These are phyloP conservation scores for Meiosimyza platycephala DNA, from an alignment of 2,888 invertebrate genomes.

Conservation along the genomic window DNA sequence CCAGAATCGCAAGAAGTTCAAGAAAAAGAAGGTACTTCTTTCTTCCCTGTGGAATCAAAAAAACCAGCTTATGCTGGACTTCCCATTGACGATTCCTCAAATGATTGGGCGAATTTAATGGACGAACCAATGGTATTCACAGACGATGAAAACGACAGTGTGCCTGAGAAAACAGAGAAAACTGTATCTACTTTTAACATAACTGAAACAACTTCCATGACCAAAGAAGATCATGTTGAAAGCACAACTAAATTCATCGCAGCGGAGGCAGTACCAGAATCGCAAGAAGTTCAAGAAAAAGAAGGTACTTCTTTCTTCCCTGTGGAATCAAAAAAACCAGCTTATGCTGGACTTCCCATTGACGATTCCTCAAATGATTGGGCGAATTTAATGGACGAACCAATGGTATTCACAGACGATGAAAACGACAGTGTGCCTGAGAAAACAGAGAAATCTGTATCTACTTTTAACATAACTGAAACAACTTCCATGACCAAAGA, in stretches of 20 bases:
- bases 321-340: constrained; percentile 44
- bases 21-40: constrained; percentile 25
- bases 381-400: constrained; percentile 61
- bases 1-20: no score
- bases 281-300: constrained; percentile 38
- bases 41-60: constrained; percentile 37
- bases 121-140: constrained; percentile 59
- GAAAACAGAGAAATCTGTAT: background rate
- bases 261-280: no score
- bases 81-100: constrained; percentile 58
- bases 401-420: constrained; percentile 57
- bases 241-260: no score
- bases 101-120: constrained; percentile 60
- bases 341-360: constrained; percentile 57
- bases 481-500: no score
- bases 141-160: constrained; percentile 51
- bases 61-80: constrained; percentile 55
- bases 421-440: constrained; percentile 41
- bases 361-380: constrained; percentile 59
- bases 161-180: constrained; percentile 1
- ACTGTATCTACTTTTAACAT: no score
- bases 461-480: no score
- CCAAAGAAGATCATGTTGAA: no score
- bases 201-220: no score
- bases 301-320: background rate